Percentiles rank a stretch among this genome's conserved stretches.
Conservation (phyloP, 2,797 vertebrate species). For the Chelon labrosus region DNA sequence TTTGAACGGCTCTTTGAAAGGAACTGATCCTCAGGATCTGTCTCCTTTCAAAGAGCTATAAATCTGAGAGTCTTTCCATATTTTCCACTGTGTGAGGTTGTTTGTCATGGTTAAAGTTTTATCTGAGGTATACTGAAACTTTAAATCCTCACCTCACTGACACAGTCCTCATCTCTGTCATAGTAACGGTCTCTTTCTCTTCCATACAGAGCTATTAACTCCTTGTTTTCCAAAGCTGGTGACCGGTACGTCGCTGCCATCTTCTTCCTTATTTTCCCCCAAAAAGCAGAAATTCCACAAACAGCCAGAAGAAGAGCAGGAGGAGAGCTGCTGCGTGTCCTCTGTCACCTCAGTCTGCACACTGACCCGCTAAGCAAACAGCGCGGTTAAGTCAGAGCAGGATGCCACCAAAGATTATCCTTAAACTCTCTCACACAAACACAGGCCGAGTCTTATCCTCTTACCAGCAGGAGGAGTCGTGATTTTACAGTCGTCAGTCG, state of each 20-base stretch:
- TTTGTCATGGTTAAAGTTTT: too few relatives aligned
- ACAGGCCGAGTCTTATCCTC: constrained; percentile 60
- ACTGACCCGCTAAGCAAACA: constrained; percentile 43
- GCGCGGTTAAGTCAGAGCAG: constrained; percentile 16
- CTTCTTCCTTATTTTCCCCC: constrained; percentile 14
- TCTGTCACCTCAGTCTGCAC: constrained; percentile 16
- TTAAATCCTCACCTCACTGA: constrained; percentile 64
- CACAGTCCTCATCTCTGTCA: constrained; percentile 47
- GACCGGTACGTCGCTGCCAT: constrained; percentile 46
- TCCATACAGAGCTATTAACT: constrained; percentile 65
- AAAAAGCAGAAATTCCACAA: background rate
- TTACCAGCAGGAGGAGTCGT: constrained; percentile 52
- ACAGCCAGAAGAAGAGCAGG: background rate
- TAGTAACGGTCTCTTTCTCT: constrained; percentile 31
- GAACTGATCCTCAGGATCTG: too few relatives aligned
- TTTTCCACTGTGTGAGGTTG: too few relatives aligned
- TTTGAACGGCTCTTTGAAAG: too few relatives aligned
- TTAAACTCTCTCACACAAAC: constrained; percentile 6
- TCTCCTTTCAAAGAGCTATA: too few relatives aligned
- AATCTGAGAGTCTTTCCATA: too few relatives aligned
- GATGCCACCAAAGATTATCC: constrained; percentile 50
- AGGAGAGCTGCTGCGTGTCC: background rate
- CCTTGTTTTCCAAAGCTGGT: constrained; percentile 53
- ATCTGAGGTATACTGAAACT: background rate
- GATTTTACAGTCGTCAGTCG: constrained; percentile 23